Evolutionary conservation across 2,888 invertebrate species (phyloP), one percentile per base, ranked within the genome.

Genomic region (Chorisops tibialis): DNA sequence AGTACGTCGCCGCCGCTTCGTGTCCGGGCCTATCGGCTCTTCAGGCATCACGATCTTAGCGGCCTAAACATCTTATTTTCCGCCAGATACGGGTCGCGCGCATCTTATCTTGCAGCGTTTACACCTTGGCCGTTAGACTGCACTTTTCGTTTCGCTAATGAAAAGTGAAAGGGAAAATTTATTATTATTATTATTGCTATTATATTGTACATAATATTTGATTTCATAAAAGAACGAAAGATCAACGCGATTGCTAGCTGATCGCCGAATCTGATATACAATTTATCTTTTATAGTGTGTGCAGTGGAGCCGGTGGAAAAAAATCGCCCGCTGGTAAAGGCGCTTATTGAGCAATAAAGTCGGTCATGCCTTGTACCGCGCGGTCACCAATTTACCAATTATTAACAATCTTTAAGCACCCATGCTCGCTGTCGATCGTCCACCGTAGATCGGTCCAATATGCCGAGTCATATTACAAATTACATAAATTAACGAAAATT

Each of bases 401-500:
- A 30, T 9, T 30, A 30, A 30, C 30, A 30, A 30, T 30, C 7
- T 30, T 1, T 9, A 30, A 9, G 9, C 30, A 5, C 30, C 30
- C 9, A 30, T 30, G 30, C 5, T 30, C 30, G 30, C 30, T 56
- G 56, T 43, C 43, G 56, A 43, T 56, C 56, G 16, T 30, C 43
- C 43, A 45, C 43, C 45, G 24, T 19, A 14, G 19, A 56, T 38
- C 12, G 30, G 22, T 14, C 19, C n/a, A n/a, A 45, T 43, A 43
- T 30, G 45, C 56, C 30, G 30, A 56, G 45, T 56, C 56, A 56
- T 56, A 12, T 30, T 18, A n/a, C 43, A 45, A 56, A 56, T 56
- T 56, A 56, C 43, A 43, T 56, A 56, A 56, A 56, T 56, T 56
- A 56, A 43, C 14, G 18, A 43, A 56, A 56, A 56, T 56, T 45